Evolutionary conservation across 2,797 vertebrate genomes (phyloP).

Genomic region (Sphenodon punctatus): DNA sequence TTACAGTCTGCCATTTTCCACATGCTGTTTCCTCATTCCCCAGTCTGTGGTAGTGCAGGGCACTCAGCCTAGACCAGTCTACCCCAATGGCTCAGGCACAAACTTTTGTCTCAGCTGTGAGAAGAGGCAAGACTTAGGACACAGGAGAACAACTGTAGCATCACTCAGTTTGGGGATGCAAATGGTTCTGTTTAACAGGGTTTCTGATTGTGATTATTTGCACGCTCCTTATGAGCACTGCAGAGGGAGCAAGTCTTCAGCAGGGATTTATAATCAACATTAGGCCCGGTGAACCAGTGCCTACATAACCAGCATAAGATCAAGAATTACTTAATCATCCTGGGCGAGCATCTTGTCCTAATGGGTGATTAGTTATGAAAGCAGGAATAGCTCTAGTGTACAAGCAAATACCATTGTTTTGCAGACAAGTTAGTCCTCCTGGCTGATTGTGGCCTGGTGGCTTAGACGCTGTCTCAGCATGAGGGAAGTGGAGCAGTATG

Average conservation of each 20-base stretch:
- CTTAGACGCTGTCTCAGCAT: not conserved
- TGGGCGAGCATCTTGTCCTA: fast-evolving
- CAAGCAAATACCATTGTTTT: not conserved
- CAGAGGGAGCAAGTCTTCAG: not conserved
- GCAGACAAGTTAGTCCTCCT: too few species aligned
- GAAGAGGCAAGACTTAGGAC: too few species aligned
- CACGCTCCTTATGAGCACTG: not conserved
- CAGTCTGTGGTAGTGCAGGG: too few species aligned
- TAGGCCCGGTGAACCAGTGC: not conserved
- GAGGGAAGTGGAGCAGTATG: not conserved
- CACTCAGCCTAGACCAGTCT: too few species aligned
- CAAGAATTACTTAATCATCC: fast-evolving
- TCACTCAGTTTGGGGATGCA: not conserved
- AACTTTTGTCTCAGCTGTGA: too few species aligned
- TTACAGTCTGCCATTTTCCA: too few species aligned
- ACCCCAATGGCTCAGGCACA: too few species aligned
- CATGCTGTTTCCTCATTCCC: too few species aligned
- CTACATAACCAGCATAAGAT: fast-evolving
- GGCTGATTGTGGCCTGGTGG: not conserved
- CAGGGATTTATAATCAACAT: not conserved
- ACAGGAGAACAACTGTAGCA: not conserved
- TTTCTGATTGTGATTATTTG: not conserved
- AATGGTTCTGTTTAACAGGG: not conserved
- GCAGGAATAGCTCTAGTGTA: not conserved
- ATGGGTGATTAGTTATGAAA: fast-evolving